phyloP scores from a whole-genome alignment of 2,888 invertebrate species.

The Acanthosepion lycidas region DNA sequence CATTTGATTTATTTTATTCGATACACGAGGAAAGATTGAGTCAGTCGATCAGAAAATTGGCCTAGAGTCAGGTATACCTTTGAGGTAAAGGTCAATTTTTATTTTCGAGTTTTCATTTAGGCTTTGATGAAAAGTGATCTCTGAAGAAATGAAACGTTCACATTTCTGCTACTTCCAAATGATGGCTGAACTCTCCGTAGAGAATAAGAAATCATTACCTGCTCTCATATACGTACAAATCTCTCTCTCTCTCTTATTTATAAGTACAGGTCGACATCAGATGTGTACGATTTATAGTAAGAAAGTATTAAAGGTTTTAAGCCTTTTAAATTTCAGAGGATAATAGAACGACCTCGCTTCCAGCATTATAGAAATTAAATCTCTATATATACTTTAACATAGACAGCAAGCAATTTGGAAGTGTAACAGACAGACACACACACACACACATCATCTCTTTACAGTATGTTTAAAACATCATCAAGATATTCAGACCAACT shows the following conservation, averaged over 20 bases:
- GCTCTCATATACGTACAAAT: background rate
- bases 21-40: background rate
- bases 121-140: conserved; percentile 33
- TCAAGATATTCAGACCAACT: too few species aligned
- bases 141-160: background rate
- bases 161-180: background rate
- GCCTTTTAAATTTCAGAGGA: background rate
- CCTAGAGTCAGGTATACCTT: conserved; percentile 23
- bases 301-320: background rate
- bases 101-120: conserved; percentile 33
- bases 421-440: background rate
- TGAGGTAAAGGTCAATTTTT: conserved; percentile 33
- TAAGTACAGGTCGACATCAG: background rate
- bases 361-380: background rate
- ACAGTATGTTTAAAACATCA: too few species aligned
- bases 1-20: conserved; percentile 17
- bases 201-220: conserved; percentile 2
- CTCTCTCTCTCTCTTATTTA: background rate
- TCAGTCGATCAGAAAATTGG: background rate
- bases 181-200: background rate
- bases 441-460: background rate
- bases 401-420: background rate
- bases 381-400: background rate
- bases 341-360: background rate
- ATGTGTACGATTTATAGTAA: background rate